Evolutionary conservation across 1,140 invertebrate genomes (phyloP).

Genomic region (Pogonognathellus flavescens): DNA sequence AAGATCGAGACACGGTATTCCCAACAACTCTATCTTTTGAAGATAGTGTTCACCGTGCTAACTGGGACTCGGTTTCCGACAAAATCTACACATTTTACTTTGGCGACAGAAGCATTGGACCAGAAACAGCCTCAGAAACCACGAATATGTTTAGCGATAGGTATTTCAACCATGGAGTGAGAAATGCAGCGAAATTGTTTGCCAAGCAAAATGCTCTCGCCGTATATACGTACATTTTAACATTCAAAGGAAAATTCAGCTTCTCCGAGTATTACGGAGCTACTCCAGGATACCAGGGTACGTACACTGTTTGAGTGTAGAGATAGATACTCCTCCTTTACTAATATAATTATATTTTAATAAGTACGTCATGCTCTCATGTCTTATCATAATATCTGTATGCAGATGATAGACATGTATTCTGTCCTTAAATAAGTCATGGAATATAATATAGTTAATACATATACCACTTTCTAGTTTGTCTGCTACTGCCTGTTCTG

Average conservation of each 20-base stretch:
- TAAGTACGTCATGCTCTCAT: too few species aligned
- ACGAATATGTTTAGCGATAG: conserved; percentile 26
- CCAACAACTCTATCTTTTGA: not conserved
- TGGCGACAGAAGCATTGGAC: not conserved
- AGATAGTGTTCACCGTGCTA: not conserved
- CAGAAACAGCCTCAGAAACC: not conserved
- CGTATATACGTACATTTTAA: not conserved
- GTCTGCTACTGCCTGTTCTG: too few species aligned
- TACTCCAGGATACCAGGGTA: not conserved
- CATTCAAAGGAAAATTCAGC: not conserved
- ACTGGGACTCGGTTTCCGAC: not conserved
- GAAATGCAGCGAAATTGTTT: not conserved
- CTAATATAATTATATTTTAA: too few species aligned
- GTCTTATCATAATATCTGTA: too few species aligned
- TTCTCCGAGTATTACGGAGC: not conserved
- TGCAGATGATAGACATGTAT: not conserved
- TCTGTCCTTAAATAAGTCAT: too few species aligned
- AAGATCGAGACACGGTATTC: not conserved
- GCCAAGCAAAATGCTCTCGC: not conserved
- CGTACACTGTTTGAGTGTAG: not conserved
- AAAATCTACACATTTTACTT: conserved; percentile 40
- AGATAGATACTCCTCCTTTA: too few species aligned
- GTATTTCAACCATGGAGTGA: conserved; percentile 28
- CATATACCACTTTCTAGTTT: too few species aligned
- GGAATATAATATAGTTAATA: too few species aligned